phyloP scores from a whole-genome alignment of 2,888 invertebrate species.

The Oxycera nigricornis region DNA sequence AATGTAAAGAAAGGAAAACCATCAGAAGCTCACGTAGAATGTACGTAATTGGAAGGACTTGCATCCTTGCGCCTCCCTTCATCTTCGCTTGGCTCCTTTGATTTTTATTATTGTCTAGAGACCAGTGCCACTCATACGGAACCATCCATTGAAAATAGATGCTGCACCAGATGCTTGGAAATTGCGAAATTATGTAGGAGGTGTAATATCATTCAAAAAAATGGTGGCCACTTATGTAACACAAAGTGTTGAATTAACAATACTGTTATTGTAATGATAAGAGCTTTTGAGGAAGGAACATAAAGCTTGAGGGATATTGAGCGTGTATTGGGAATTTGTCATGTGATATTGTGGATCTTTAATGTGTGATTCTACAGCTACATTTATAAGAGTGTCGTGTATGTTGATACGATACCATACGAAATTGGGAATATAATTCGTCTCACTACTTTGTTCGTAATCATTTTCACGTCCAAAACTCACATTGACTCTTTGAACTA shows the following conservation, averaged over 20 bases:
- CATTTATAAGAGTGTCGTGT: no score
- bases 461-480: no score
- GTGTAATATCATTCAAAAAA: constrained; percentile 34
- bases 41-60: constrained; percentile 24
- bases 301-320: no score
- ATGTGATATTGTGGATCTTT: no score
- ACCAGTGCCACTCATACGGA: not conserved
- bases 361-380: no score
- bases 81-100: constrained; percentile 21
- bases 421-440: no score
- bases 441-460: no score
- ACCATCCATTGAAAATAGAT: constrained; percentile 15
- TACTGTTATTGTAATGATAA: constrained; percentile 20
- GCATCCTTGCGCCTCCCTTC: not conserved
- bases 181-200: constrained; percentile 32
- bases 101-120: constrained; percentile 35
- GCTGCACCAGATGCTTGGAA: constrained; percentile 32
- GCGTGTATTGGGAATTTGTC: no score
- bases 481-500: no score
- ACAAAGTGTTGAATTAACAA: constrained; percentile 29
- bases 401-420: no score
- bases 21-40: constrained; percentile 18
- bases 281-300: not conserved
- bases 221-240: constrained; percentile 28
- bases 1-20: not conserved